These are phyloP conservation scores for Bombus polaris DNA, from an alignment of 1,140 invertebrate species.

Conservation along the genomic window DNA sequence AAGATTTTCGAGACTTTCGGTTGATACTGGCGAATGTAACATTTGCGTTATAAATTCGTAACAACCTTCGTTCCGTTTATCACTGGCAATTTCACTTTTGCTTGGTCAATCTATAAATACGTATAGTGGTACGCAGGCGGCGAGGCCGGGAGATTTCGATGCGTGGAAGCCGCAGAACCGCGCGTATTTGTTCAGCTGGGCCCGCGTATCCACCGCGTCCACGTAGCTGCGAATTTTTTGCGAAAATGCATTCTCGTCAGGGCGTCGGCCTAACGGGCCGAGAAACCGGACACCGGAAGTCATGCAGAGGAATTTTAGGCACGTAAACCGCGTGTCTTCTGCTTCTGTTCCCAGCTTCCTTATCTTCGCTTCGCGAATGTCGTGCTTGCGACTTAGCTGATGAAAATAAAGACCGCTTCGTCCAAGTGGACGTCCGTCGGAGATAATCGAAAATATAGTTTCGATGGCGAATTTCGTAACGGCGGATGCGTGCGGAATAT, in stretches of 20 bases:
- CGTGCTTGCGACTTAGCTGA: accelerated
- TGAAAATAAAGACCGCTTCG: not conserved
- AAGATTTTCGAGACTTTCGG: too few species aligned
- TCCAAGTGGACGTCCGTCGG: not conserved
- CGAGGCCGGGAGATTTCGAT: not conserved
- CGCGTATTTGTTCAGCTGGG: slow-evolving; percentile 14
- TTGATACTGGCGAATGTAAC: too few species aligned
- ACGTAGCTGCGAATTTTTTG: slow-evolving; percentile 1
- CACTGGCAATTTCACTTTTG: too few species aligned
- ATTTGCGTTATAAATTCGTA: too few species aligned
- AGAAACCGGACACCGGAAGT: slow-evolving; percentile 31
- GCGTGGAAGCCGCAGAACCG: not conserved
- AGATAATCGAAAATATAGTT: not conserved
- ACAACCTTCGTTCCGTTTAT: too few species aligned
- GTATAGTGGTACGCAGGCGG: not conserved
- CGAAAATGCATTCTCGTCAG: not conserved
- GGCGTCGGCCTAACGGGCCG: not conserved
- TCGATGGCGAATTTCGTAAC: not conserved
- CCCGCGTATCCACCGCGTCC: not conserved
- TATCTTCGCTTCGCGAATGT: not conserved
- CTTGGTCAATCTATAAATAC: not conserved
- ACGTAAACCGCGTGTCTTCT: not conserved
- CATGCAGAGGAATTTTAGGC: not conserved
- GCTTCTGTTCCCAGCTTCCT: not conserved
- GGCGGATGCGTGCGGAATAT: not conserved